These are phyloP conservation scores for Paraplagusia blochii DNA, from an alignment of 2,113 vertebrate genomes.

Conservation along the genomic window DNA sequence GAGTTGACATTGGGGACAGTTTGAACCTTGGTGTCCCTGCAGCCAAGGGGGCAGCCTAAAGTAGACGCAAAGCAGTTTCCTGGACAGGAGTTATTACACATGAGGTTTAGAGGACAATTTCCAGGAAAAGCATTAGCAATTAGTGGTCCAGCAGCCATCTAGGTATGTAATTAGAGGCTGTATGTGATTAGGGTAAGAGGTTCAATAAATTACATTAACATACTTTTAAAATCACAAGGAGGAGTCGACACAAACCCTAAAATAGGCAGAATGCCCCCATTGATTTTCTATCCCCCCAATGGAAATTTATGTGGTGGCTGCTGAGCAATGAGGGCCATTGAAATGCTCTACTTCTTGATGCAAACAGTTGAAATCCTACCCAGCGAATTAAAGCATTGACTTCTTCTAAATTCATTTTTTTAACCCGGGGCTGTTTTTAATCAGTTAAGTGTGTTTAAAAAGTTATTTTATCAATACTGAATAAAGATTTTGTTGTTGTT, in stretches of 20 bases:
- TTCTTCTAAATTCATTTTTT: too few relatives aligned
- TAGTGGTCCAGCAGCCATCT: conserved; percentile 70
- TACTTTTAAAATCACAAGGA: conserved; percentile 76
- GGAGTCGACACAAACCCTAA: conserved; percentile 66
- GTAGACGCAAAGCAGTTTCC: conserved; percentile 63
- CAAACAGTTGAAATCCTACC: conserved; percentile 52
- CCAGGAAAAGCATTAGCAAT: conserved; percentile 81
- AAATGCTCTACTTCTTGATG: conserved; percentile 57
- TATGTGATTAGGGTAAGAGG: conserved; percentile 81
- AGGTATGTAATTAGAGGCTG: conserved; percentile 79
- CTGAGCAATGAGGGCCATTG: conserved; percentile 62
- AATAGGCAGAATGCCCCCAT: conserved; percentile 73
- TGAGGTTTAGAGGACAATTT: conserved; percentile 74
- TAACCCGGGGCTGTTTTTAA: too few relatives aligned
- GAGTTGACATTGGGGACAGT: neutral
- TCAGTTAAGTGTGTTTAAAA: too few relatives aligned
- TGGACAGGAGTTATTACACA: conserved; percentile 66
- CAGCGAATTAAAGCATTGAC: conserved; percentile 16
- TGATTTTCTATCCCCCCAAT: conserved; percentile 73
- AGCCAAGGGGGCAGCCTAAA: conserved; percentile 37
- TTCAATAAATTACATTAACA: conserved; percentile 83
- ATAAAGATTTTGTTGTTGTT: too few relatives aligned
- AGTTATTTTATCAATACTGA: too few relatives aligned
- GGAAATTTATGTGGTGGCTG: conserved; percentile 77
- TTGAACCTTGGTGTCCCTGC: conserved; percentile 16